Percentiles rank a stretch among this genome's conserved stretches.
phyloP scores from a whole-genome alignment of 2,797 vertebrate genomes.

The Pteronotus mesoamericanus region DNA sequence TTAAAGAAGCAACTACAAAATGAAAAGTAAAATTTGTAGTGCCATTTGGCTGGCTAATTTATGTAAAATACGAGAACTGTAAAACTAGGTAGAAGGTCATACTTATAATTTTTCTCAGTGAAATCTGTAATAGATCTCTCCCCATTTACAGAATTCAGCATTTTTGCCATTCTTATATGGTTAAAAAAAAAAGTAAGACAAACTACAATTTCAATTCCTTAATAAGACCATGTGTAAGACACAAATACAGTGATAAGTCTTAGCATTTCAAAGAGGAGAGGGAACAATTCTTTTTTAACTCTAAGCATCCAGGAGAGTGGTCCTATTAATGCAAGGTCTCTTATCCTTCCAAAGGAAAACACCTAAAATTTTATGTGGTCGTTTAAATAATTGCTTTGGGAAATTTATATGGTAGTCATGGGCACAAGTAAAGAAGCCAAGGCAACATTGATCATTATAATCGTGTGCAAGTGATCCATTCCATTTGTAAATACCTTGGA shows the following conservation, averaged over 20 bases:
- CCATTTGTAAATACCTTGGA: constrained; percentile 71
- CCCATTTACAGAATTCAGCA: constrained; percentile 59
- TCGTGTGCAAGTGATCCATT: constrained; percentile 56
- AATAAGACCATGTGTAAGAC: neutral
- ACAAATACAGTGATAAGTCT: neutral
- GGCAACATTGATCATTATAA: constrained; percentile 73
- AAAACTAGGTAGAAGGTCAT: constrained; percentile 70
- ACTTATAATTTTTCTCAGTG: constrained; percentile 69
- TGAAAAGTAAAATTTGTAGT: constrained; percentile 61
- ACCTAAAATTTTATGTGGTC: constrained; percentile 72
- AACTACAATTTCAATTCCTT: constrained; percentile 26
- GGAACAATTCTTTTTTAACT: constrained; percentile 35
- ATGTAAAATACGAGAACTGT: constrained; percentile 69
- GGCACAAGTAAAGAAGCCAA: constrained; percentile 71
- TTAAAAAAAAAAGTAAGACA: neutral
- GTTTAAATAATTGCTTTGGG: constrained; percentile 71
- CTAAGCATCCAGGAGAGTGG: constrained; percentile 53
- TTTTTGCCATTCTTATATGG: constrained; percentile 28
- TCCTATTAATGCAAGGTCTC: constrained; percentile 72
- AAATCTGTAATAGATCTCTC: constrained; percentile 46
- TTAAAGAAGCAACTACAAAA: constrained; percentile 55
- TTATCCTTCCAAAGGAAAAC: constrained; percentile 71
- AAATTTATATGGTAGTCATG: constrained; percentile 74
- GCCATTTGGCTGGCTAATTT: constrained; percentile 66
- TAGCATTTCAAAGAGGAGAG: constrained; percentile 27